Percentiles rank a stretch among this genome's conserved stretches.
Conservation (phyloP, 2,888 invertebrate genomes). For the Salpingus planirostris region DNA sequence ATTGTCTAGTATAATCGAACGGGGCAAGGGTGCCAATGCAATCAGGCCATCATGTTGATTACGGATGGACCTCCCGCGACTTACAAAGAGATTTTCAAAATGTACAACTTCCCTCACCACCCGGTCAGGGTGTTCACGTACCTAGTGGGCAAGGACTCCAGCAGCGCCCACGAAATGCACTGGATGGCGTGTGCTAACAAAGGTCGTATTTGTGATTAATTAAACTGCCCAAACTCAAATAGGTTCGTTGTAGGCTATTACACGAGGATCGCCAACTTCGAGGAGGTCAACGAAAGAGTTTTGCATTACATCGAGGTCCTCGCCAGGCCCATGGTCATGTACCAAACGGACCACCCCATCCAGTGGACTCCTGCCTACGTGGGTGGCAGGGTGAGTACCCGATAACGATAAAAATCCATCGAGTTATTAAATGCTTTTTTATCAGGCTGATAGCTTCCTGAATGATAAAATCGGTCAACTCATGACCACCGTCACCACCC, state of each 20-base stretch:
- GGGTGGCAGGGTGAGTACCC: conserved; percentile 63
- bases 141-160: conserved; percentile 86
- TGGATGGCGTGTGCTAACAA: conserved; percentile 97
- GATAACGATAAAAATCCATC: conserved; percentile 1
- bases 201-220: conserved; percentile 50
- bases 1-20: conserved; percentile 65
- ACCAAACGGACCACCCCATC: conserved; percentile 82
- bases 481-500: conserved; percentile 89
- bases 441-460: conserved; percentile 58
- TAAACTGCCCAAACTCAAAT: background rate
- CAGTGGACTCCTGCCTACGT: conserved; percentile 93
- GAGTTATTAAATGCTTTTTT: conserved; percentile 16
- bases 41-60: conserved; percentile 96
- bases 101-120: conserved; percentile 89
- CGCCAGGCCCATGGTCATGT: conserved; percentile 93
- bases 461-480: conserved; percentile 68
- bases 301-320: conserved; percentile 91
- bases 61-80: conserved; percentile 82
- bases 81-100: conserved; percentile 54
- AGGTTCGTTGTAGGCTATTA: conserved; percentile 59
- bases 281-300: conserved; percentile 86
- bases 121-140: conserved; percentile 95
- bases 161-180: conserved; percentile 75
- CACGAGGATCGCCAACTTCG: conserved; percentile 78
- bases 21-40: conserved; percentile 85